Evolutionary conservation across 2,797 vertebrate genomes (phyloP).

Genomic region (Gastrophryne carolinensis): DNA sequence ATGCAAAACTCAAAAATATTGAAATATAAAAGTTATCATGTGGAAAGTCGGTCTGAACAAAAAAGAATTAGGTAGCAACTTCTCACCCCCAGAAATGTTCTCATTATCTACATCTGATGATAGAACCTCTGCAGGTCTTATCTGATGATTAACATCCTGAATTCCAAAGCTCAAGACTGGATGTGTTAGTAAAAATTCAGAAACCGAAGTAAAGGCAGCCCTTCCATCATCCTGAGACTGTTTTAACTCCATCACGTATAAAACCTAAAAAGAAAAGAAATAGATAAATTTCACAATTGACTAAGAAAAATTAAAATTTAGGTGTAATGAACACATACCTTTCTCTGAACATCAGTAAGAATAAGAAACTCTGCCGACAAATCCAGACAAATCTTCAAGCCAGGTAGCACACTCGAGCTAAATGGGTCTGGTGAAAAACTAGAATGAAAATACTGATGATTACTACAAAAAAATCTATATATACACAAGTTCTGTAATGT

Average conservation of each 20-base stretch:
- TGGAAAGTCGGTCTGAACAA: too few species aligned
- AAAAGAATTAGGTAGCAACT: too few species aligned
- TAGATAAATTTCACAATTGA: background rate
- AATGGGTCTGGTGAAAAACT: slow-evolving; percentile 94
- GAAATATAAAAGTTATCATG: slow-evolving; percentile 53
- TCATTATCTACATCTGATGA: slow-evolving; percentile 92
- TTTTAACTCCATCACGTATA: slow-evolving; percentile 96
- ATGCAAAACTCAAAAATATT: too few species aligned
- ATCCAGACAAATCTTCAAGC: slow-evolving; percentile 92
- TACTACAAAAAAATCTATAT: too few species aligned
- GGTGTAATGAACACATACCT: slow-evolving; percentile 70
- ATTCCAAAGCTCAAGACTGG: slow-evolving; percentile 96
- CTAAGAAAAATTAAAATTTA: background rate
- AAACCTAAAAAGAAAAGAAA: slow-evolving; percentile 72
- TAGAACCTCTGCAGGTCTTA: slow-evolving; percentile 89
- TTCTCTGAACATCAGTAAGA: slow-evolving; percentile 93
- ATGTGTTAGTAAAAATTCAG: slow-evolving; percentile 94
- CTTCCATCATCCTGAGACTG: slow-evolving; percentile 92
- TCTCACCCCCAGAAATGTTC: slow-evolving; percentile 81
- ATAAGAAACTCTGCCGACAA: slow-evolving; percentile 93
- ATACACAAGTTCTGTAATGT: too few species aligned
- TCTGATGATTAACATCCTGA: slow-evolving; percentile 83
- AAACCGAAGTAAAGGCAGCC: slow-evolving; percentile 93
- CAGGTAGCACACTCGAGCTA: slow-evolving; percentile 82
- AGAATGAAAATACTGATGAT: too few species aligned